Evolutionary conservation across 2,113 vertebrate species (phyloP).

Genomic region (Odontesthes bonariensis): DNA sequence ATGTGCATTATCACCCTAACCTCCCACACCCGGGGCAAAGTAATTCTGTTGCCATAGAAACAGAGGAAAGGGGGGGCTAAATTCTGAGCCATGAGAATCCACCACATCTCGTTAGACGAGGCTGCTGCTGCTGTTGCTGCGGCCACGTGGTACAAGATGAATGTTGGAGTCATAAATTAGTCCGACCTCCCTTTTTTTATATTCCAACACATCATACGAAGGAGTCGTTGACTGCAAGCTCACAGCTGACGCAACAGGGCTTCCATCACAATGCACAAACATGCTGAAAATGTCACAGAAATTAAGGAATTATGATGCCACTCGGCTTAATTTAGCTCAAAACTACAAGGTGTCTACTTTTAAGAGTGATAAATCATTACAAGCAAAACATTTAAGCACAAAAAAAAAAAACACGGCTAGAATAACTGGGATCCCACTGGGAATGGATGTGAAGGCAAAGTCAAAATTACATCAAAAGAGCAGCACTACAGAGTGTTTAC

Average conservation of each 20-base stretch:
- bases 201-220: conserved; percentile 25
- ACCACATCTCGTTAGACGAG: conserved; percentile 56
- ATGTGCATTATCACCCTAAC: conserved; percentile 45
- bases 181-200: conserved; percentile 44
- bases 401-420: conserved; percentile 22
- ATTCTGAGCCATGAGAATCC: conserved; percentile 52
- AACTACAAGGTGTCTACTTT: conserved; percentile 51
- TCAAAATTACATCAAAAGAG: conserved; percentile 50
- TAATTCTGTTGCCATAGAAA: conserved; percentile 77
- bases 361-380: conserved; percentile 57
- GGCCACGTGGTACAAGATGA: conserved; percentile 38
- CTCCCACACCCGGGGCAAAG: conserved; percentile 56
- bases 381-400: conserved; percentile 28
- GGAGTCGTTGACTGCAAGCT: conserved; percentile 7
- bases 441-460: conserved; percentile 27
- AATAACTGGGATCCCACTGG: conserved; percentile 15
- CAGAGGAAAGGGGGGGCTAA: conserved; percentile 50
- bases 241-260: not conserved
- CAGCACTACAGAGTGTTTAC: conserved; percentile 23
- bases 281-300: not conserved
- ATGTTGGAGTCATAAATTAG: conserved; percentile 63
- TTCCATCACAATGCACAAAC: not conserved
- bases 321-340: conserved; percentile 16
- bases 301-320: not conserved
- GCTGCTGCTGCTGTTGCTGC: conserved; percentile 35